These are phyloP conservation scores for Eretmochelys imbricata DNA, from an alignment of 2,113 vertebrate species.

Conservation along the genomic window DNA sequence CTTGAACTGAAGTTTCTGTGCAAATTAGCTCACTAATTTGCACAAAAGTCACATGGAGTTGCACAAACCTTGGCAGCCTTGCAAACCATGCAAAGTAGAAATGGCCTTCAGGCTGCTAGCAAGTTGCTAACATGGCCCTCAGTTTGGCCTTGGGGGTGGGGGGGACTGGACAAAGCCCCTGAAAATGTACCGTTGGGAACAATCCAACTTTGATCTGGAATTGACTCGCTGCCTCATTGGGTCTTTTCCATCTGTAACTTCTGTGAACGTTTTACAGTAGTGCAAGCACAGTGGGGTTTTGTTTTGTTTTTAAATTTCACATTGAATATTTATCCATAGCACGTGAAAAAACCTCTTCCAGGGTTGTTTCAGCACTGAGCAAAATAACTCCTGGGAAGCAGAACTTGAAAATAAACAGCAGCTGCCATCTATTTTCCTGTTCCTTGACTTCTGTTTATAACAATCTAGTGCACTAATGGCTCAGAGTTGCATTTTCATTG, in stretches of 20 bases:
- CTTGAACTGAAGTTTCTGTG: neutral
- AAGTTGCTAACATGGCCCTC: neutral
- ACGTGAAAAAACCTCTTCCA: slow-evolving; percentile 61
- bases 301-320: neutral
- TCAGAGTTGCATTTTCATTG: neutral
- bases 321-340: slow-evolving; percentile 39
- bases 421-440: slow-evolving; percentile 33
- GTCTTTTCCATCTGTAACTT: neutral
- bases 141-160: neutral
- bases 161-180: neutral
- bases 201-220: slow-evolving; percentile 37
- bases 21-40: fast-evolving
- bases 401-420: slow-evolving; percentile 53
- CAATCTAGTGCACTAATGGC: neutral
- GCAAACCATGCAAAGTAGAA: fast-evolving
- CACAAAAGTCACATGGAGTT: neutral
- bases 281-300: neutral
- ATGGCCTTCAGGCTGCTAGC: neutral
- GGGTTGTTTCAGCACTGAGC: slow-evolving; percentile 40
- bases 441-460: neutral
- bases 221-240: slow-evolving; percentile 9
- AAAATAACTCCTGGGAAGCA: slow-evolving; percentile 49
- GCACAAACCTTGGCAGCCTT: fast-evolving
- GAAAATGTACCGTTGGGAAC: neutral
- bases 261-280: neutral